Base-by-base conservation (phyloP, 2,888 invertebrate species). In the Eupithecia abbreviata region DNA sequence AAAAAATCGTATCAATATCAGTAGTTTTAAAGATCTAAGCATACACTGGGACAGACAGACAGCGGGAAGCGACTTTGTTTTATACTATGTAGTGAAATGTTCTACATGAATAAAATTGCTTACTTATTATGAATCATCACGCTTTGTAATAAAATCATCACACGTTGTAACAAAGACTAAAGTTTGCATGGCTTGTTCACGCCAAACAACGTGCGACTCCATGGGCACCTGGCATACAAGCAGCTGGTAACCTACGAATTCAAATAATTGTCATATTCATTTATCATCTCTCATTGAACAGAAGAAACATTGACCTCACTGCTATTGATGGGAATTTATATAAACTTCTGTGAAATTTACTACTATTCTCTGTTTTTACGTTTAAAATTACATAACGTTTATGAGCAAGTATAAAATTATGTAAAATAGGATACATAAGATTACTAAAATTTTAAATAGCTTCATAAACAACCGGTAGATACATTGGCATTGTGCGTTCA, bases 361-460 rank as follows among this genome's bases (percentile, higher is more conserved):
- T 7, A 55, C 41, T 42, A 7, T 49, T 42, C 55, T 41, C 55
- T 45, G 71, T 71, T 58, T 55, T 71, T 10, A 18, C 51, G 43
- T 58, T 68, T 73, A 55, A 74, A 77, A 55, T 55, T 74, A 45
- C 69, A 9, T 77, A 45, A 65, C 47, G 42, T 12, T 41, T 66
- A 71, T 4, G 58, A 18, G 4, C 42, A 58, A 71, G 70, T 58
- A 58, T 67, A 72, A 66, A 74, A 75, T 49, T 66, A 71, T 67
- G 72, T 77, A 65, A 72, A 74, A 72, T 72, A 68, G 62, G 67
- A 42, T 72, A 74, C 43, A 75, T 70, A 55, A 70, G 71, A 73
- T 62, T 51, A 77, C 73, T 67, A 62, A 18, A 49, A 75, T 73
- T 67, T 75, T 65, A 69, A 70, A 42, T 67, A 70, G 9, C 65